Base-by-base conservation (phyloP, 2,113 vertebrate genomes). In the Poicephalus meyeri region DNA sequence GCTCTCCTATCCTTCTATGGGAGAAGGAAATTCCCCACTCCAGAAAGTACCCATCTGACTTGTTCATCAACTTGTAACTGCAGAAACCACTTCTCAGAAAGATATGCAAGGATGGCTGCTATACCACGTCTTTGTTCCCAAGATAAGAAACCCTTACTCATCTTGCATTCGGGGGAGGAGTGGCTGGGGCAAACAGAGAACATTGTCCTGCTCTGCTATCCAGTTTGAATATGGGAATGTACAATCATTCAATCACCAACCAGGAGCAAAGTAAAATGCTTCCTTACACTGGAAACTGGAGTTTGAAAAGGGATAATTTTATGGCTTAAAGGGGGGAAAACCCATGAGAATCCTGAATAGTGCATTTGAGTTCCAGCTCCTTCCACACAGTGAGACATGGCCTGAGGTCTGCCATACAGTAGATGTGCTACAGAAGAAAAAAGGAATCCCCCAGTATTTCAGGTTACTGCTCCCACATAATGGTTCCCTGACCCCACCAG, bases 291-390 rank as follows among this genome's bases (percentile, higher is more conserved):
- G 68, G 41, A 31, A 78, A 91, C 2, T 39, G 42, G 11, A 10
- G 46, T 73, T 83, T 29, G 0, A 6, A 47, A 10, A 25, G 16
- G 21, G 20, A 44, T 41, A 12, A 76, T 58, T 4, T 73, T 73
- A 80, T 47, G 89, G 94, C 91, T 97, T 89, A 13, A 68, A 80
- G 76, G 33, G n/a, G 63, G 16, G 8, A 11, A 46, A 64, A 47
- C 49, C 2, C 1, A 2, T 11, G 66, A 77, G 91, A 76, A 72
- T 56, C 83, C 71, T 42, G 56, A 84, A 63, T 9, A 86, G 78
- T 84, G 91, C 93, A 86, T 49, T 14, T 60, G 80, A 68, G 78
- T 42, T 39, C 23, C 90, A 95, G 90, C 85, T 92, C 84, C 87
- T 74, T 55, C 76, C 86, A 52, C 28, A 8, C 83, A 82, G 23